Base-by-base conservation (phyloP, 2,797 vertebrate species). In the Balearica regulorum region DNA sequence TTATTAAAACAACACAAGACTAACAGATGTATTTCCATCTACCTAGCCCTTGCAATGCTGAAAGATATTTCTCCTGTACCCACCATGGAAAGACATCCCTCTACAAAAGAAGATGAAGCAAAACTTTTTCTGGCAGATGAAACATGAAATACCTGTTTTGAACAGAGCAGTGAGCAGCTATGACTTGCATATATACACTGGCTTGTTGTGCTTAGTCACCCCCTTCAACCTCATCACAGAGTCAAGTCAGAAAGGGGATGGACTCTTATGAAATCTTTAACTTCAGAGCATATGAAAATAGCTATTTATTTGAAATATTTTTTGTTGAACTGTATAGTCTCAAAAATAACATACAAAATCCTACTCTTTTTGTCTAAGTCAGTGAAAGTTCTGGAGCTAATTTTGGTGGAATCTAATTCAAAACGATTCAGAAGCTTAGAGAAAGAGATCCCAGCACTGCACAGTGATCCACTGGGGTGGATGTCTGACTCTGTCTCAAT, bases 381-480 rank as follows among this genome's bases (percentile, higher is more conserved):
- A 83, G 20, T 43, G 66, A 55, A 81, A n/a, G 28, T 39, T 76
- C 35, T 71, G 19, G 29, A 66, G 57, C 49, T 39, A 6, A 57
- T 75, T 76, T 41, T 4, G 13, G 14, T 31, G 66, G 28, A 65
- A 70, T 26, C 37, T 46, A 93, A 70, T 61, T 68, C 31, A 66
- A 89, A 91, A 71, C 0, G 2, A 83, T n/a, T 80, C 53, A 54
- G 70, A 54, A 82, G 16, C 33, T 76, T 54, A 31, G 24, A 72
- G 44, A 75, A 72, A 43, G 54, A 46, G 33, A 33, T 54, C 16
- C 13, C 46, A 87, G 49, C 16, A 33, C 24, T 19, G 13, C 25
- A 44, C 11, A 41, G 35, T 3, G 4, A 78, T 46, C 26, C 54
- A 0, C 5, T 2, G 5, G 13, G 17, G 13, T 53, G 12, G 10